Conservation (phyloP, 2,888 invertebrate species). For the Protodeltote pygarga region DNA sequence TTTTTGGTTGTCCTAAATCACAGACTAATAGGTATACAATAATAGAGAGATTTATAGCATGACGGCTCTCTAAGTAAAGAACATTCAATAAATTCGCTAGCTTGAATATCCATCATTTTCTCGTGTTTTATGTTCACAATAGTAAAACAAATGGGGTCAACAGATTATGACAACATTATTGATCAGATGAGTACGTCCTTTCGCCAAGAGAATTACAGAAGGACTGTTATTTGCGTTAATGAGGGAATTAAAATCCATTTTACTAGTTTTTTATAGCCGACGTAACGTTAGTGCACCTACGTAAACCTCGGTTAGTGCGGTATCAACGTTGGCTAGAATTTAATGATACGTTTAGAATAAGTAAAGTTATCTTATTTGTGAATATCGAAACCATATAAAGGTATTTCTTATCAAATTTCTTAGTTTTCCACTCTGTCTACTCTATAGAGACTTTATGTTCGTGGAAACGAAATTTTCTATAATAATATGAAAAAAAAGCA, state of each 20-base stretch:
- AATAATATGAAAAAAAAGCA: too few relatives aligned
- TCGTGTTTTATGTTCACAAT: constrained; percentile 61
- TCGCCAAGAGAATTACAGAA: constrained; percentile 19
- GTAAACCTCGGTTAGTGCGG: neutral
- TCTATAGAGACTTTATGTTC: too few relatives aligned
- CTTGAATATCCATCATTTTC: constrained; percentile 51
- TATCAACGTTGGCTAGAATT: neutral
- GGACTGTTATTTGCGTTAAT: constrained; percentile 7
- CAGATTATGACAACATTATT: constrained; percentile 48
- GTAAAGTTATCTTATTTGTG: neutral
- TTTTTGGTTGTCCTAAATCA: too few relatives aligned
- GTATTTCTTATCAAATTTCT: too few relatives aligned
- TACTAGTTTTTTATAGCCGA: constrained; percentile 2
- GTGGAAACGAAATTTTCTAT: too few relatives aligned
- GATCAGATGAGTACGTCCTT: constrained; percentile 30
- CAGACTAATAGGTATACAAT: constrained; percentile 12
- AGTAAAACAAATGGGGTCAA: constrained; percentile 66
- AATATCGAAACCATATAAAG: too few relatives aligned
- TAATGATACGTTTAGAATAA: neutral
- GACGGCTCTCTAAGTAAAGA: constrained; percentile 18
- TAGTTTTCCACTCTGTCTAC: too few relatives aligned
- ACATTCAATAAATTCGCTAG: constrained; percentile 40
- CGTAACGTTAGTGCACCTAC: constrained; percentile 7
- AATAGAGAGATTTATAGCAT: constrained; percentile 21
- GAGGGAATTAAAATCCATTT: constrained; percentile 12